A percentile compares a stretch with the other conserved stretches of the same genome.
Evolutionary conservation across 2,797 vertebrate genomes (phyloP).

Genomic region (Rhinella marina): DNA sequence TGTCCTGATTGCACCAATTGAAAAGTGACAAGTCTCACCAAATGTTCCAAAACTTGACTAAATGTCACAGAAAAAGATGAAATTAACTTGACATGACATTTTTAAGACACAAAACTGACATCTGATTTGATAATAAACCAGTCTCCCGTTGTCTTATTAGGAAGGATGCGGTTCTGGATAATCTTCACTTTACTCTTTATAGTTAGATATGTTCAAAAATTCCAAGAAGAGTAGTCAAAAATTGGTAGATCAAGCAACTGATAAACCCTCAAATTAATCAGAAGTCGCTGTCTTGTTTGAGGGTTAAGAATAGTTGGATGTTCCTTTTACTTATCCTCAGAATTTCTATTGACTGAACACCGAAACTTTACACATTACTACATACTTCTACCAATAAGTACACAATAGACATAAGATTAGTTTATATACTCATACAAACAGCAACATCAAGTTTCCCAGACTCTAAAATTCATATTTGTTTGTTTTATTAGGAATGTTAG

Average conservation of each 20-base stretch:
- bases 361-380: slow-evolving; percentile 4
- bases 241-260: neutral
- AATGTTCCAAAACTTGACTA: too few species aligned
- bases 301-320: neutral
- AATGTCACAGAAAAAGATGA: too few species aligned
- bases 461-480: slow-evolving; percentile 46
- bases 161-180: too few species aligned
- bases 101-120: too few species aligned
- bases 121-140: too few species aligned
- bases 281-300: neutral
- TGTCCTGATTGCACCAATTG: too few species aligned
- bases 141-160: too few species aligned
- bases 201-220: neutral
- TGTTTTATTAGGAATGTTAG: slow-evolving; percentile 51
- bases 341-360: slow-evolving; percentile 12
- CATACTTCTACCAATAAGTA: slow-evolving; percentile 18
- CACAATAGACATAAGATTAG: slow-evolving; percentile 45
- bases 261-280: neutral
- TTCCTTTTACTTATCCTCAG: neutral
- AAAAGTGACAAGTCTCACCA: too few species aligned
- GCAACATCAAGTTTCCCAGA: slow-evolving; percentile 46
- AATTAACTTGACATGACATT: too few species aligned
- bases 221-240: neutral
- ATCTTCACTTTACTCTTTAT: too few species aligned
- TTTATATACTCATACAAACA: slow-evolving; percentile 32